Conservation (phyloP, 2,797 vertebrate species). For the Gorsachius magnificus region DNA sequence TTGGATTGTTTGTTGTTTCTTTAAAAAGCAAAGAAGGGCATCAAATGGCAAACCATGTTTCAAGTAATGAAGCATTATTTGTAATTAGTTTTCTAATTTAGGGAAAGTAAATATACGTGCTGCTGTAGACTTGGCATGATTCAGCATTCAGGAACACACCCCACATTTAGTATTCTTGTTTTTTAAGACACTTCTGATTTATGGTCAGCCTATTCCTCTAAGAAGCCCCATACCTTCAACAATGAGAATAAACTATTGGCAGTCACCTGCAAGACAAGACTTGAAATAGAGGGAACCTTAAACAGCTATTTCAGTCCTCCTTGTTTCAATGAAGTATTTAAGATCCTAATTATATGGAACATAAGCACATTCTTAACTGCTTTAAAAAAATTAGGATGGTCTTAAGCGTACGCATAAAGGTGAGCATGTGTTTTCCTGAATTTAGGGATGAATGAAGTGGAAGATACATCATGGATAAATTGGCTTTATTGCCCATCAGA, state of each 20-base stretch:
- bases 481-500: not conserved
- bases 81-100: constrained; percentile 17
- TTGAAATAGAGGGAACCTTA: not conserved
- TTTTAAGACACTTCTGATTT: not conserved
- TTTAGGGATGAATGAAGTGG: not conserved
- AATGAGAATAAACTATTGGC: not conserved
- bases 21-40: not conserved
- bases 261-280: not conserved
- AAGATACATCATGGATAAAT: not conserved
- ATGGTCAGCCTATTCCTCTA: not conserved
- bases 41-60: not conserved
- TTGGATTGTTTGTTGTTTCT: not conserved
- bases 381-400: not conserved
- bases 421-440: not conserved
- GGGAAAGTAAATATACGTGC: not conserved
- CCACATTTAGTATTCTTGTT: not conserved
- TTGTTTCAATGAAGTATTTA: not conserved
- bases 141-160: not conserved
- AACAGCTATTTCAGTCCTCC: not conserved
- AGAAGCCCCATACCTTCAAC: not conserved
- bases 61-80: not conserved
- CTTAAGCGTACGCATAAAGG: not conserved
- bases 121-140: not conserved
- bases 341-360: not conserved
- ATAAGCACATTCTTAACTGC: not conserved